These are phyloP conservation scores for Psix sp. DNA, from an alignment of 1,140 invertebrate genomes.

Conservation along the genomic window DNA sequence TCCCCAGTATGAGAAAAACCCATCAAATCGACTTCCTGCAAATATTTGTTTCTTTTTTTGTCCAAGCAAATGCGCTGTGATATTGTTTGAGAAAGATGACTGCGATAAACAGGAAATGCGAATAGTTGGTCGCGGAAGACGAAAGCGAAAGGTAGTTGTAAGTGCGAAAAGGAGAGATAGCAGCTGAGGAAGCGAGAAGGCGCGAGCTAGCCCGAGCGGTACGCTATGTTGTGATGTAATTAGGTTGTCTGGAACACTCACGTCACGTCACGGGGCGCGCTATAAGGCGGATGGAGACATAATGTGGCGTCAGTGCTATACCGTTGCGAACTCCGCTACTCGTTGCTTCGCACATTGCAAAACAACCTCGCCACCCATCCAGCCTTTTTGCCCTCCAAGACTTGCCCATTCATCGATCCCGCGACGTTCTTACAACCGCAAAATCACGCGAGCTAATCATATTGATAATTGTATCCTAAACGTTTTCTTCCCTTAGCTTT, in stretches of 20 bases:
- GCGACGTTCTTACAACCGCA: constrained; percentile 30
- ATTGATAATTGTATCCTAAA: constrained; percentile 56
- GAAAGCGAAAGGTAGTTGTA: constrained; percentile 29
- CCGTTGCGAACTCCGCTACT: constrained; percentile 44
- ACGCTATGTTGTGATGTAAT: constrained; percentile 75
- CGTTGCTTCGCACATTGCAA: constrained; percentile 47
- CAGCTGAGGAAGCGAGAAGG: constrained; percentile 25
- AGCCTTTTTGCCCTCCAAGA: constrained; percentile 41
- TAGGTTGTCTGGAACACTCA: constrained; percentile 77
- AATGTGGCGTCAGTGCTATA: constrained; percentile 66
- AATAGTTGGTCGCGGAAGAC: constrained; percentile 18
- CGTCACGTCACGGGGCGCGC: constrained; percentile 72
- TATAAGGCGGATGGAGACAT: constrained; percentile 73
- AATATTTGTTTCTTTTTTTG: constrained; percentile 1
- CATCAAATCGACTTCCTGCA: too few relatives aligned
- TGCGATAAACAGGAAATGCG: constrained; percentile 39
- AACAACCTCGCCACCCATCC: constrained; percentile 26
- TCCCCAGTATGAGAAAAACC: too few relatives aligned
- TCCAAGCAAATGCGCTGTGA: constrained; percentile 4
- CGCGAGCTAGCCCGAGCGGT: constrained; percentile 56
- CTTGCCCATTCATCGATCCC: constrained; percentile 49
- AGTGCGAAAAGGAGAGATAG: constrained; percentile 37
- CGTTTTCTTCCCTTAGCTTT: constrained; percentile 36
- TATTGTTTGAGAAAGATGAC: constrained; percentile 27
- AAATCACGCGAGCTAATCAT: constrained; percentile 56